Evolutionary conservation across 92 coral and sea anemone species (phyloP).

Genomic region (Metridium senile): DNA sequence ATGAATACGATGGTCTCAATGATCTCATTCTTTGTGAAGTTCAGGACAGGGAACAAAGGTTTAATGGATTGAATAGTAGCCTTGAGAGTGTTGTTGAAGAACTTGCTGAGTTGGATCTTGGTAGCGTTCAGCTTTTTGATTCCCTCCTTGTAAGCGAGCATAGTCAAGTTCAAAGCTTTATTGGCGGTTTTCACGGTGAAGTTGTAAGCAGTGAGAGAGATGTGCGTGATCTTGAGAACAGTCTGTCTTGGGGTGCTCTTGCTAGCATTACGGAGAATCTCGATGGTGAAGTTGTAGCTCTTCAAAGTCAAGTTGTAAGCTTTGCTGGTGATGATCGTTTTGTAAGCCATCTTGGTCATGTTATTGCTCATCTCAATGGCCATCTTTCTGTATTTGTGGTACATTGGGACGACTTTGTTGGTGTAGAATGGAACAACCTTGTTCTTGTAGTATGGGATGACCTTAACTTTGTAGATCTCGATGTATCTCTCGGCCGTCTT

Average conservation of each 20-base stretch:
- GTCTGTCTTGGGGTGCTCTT: constrained; percentile 79
- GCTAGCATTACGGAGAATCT: constrained; percentile 57
- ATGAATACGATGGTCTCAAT: constrained; percentile 73
- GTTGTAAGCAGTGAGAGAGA: constrained; percentile 56
- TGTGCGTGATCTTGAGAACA: constrained; percentile 44
- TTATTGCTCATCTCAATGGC: constrained; percentile 35
- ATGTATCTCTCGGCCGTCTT: constrained; percentile 67
- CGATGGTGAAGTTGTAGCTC: constrained; percentile 26
- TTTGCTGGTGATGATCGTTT: constrained; percentile 46
- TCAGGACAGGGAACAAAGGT: constrained; percentile 52
- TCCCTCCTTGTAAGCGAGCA: constrained; percentile 28
- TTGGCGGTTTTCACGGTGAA: constrained; percentile 51
- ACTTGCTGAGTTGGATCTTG: constrained; percentile 41
- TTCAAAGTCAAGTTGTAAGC: constrained; percentile 51
- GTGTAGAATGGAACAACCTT: constrained; percentile 52
- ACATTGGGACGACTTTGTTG: constrained; percentile 60
- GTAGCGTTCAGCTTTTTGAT: constrained; percentile 54
- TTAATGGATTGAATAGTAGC: constrained; percentile 36
- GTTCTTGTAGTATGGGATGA: constrained; percentile 69
- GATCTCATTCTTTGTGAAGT: constrained; percentile 72
- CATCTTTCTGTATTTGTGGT: constrained; percentile 60
- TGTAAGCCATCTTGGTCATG: constrained; percentile 47
- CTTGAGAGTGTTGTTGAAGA: constrained; percentile 44
- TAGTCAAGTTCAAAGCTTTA: constrained; percentile 57
- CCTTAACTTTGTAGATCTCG: constrained; percentile 54